These are phyloP conservation scores for Chamaedrilus cognettii DNA, from an alignment of 2,888 invertebrate species.

Conservation along the genomic window DNA sequence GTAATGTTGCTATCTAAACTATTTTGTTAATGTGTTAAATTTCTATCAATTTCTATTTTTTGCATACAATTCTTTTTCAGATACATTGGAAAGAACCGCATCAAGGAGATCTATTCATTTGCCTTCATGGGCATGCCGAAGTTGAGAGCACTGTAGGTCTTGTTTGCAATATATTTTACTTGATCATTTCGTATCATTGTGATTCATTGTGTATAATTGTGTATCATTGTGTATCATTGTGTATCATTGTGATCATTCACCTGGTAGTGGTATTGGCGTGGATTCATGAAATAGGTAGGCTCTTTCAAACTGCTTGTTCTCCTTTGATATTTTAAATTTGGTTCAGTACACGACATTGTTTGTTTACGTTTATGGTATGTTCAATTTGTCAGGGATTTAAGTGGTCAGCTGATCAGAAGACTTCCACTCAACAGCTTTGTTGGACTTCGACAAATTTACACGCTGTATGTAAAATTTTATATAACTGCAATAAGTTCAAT, in stretches of 20 bases:
- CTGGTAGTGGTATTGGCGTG: no score
- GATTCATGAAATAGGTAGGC: no score
- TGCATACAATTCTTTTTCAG: constrained; percentile 14
- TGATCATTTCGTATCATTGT: no score
- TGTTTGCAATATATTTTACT: constrained; percentile 15
- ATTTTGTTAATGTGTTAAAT: neutral
- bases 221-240: no score
- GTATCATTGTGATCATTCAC: no score
- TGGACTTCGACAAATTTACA: constrained; percentile 52
- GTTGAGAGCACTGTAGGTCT: constrained; percentile 45
- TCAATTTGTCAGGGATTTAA: constrained; percentile 49
- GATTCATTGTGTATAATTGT: no score
- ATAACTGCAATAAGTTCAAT: neutral
- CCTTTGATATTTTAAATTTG: no score
- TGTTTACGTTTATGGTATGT: no score
- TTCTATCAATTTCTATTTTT: neutral
- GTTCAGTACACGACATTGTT: no score
- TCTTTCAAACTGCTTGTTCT: no score
- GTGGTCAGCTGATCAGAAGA: constrained; percentile 48
- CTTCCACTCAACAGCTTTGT: constrained; percentile 52
- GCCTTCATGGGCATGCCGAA: constrained; percentile 49
- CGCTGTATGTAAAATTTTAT: constrained; percentile 48
- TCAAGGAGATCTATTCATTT: constrained; percentile 43
- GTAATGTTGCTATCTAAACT: no score
- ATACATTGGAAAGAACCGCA: constrained; percentile 45